Evolutionary conservation across 2,888 invertebrate genomes (phyloP), one percentile per base, ranked within the genome.

Genomic region (Ferdinandea cuprea): DNA sequence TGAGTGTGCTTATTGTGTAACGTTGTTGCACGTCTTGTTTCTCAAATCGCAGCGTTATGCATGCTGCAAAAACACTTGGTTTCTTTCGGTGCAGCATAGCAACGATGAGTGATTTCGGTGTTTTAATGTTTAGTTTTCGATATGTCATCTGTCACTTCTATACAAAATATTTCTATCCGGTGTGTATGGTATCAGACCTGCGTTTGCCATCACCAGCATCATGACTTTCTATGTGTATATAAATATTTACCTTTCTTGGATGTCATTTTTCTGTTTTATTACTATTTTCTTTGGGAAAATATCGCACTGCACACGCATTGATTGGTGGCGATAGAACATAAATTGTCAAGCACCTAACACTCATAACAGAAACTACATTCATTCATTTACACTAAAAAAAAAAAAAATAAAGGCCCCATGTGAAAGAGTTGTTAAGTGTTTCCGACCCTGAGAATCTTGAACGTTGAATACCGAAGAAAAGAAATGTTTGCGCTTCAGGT

Each of bases 351-450:
- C 58, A 72, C 58, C 72, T 50, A 42, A 58, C 46, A 58, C 63
- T 52, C 56, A 50, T 52, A 44, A 78, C 35, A 65, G 42, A 78
- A 78, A 78, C 58, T 56, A 42, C 61, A 56, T 72, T 58, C 58
- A 50, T 78, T 78, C 32, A 50, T 65, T 52, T 58, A 78, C 44
- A 56, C 56, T 71, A 72, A 65, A 72, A 48, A 78, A 71, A n/a
- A n/a, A n/a, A n/a, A n/a, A n/a, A n/a, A n/a, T n/a, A n/a, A n/a
- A 78, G 17, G 35, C 48, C 50, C 15, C 28, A 44, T 58, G n/a
- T n/a, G 50, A 72, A 72, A 78, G 52, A 77, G 52, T 66, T 79
- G 63, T 71, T 46, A 68, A 68, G 74, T 73, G 59, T 79, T 79
- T 54, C 66, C 79, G 52, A 66, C 66, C 59, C 61, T 71, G 77